Evolutionary conservation across 2,113 vertebrate genomes (phyloP), one percentile per base, ranked within the genome.

Genomic region (Mastomys natalensis): DNA sequence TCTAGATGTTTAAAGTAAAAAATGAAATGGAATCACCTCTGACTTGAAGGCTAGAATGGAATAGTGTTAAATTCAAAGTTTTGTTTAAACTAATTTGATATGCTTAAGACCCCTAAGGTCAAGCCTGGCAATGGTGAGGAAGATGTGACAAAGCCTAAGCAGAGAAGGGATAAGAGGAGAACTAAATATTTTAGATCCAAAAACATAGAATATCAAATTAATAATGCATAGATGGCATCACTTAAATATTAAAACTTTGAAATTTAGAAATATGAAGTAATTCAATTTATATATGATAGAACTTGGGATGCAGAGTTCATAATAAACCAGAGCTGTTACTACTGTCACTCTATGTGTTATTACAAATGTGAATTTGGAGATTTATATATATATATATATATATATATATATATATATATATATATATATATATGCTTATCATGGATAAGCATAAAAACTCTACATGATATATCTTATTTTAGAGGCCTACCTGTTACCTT

Each of bases 71-170:
- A n/a, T 4, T 66, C 22, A 13, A 51, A 45, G 3, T 43, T 80
- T 87, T 94, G 22, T 22, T 51, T 21, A 24, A 13, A 48, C 10
- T 72, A 37, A 13, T 31, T 19, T 70, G 43, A 19, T 8, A 68
- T 81, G 7, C 22, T 86, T 45, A 22, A 37, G 0, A 37, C 26
- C 31, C 53, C 43, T 64, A 24, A 94, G 2, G 10, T 34, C 62
- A 66, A 66, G 43, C 37, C 37, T n/a, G n/a, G 22, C 45, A 43
- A 48, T 70, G 29, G 31, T 29, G 17, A 45, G 29, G 12, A 29
- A 77, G 15, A 51, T 7, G 7, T 37, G 22, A 66, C 10, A 53
- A 48, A 82, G 2, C 1, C 15, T 11, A 16, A 37, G 0, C 0
- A 4, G 73, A 93, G 51, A 40, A 16, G 4, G 3, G 3, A 9